Evolutionary conservation across 2,113 vertebrate species (phyloP).

Genomic region (Ammospiza caudacuta): DNA sequence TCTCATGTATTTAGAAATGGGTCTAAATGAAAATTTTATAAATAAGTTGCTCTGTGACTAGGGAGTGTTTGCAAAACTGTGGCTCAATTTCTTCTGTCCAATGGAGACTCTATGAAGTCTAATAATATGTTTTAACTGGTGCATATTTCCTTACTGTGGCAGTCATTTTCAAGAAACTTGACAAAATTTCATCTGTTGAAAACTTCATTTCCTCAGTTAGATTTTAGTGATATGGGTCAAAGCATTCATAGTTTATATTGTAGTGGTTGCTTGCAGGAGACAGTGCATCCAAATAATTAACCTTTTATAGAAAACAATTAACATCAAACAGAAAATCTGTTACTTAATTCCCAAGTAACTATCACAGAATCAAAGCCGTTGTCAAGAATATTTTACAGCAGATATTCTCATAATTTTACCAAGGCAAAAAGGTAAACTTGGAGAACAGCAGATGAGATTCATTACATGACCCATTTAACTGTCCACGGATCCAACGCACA

Average conservation of each 20-base stretch:
- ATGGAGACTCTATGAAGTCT: neutral
- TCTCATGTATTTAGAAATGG: neutral
- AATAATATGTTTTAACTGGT: neutral
- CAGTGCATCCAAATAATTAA: neutral
- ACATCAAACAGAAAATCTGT: neutral
- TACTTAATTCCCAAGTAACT: neutral
- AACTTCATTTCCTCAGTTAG: neutral
- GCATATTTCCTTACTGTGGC: fast-evolving
- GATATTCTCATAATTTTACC: neutral
- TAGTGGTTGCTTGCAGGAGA: neutral
- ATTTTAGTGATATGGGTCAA: neutral
- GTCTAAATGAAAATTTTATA: neutral
- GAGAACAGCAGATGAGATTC: neutral
- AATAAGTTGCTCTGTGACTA: neutral
- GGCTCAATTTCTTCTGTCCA: neutral
- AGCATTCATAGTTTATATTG: neutral
- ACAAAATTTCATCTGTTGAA: neutral
- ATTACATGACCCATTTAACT: neutral
- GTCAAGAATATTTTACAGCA: neutral
- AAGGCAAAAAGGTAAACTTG: neutral
- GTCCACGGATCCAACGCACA: neutral
- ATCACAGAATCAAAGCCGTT: neutral
- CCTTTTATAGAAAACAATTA: neutral
- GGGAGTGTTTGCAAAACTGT: neutral
- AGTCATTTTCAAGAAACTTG: neutral